A percentile compares a stretch with the other conserved stretches of the same genome.
phyloP scores from a whole-genome alignment of 2,888 invertebrate genomes.

The Antitype chi region DNA sequence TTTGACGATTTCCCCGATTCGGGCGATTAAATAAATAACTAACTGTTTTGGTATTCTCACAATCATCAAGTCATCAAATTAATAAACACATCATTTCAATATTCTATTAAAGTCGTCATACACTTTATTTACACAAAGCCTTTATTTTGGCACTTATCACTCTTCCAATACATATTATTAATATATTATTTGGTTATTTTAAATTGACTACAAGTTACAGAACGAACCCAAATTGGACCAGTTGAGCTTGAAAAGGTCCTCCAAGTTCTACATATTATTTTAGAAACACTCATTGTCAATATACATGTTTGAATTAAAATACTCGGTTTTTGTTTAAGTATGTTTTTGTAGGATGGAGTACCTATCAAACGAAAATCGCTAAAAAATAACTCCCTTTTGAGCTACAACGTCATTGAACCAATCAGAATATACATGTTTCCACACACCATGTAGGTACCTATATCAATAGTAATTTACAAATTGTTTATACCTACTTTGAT shows the following conservation, averaged over 20 bases:
- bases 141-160: conserved; percentile 56
- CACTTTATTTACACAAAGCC: conserved; percentile 36
- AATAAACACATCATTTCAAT: conserved; percentile 16
- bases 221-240: conserved; percentile 3
- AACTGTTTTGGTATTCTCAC: conserved; percentile 23
- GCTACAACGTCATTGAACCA: too few species aligned
- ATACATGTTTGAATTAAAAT: not conserved
- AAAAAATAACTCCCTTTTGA: not conserved
- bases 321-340: not conserved
- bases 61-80: conserved; percentile 1
- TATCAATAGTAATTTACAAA: not conserved
- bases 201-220: not conserved
- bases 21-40: too few species aligned
- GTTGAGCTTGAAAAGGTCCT: not conserved
- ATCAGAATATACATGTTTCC: too few species aligned
- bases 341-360: not conserved
- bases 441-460: too few species aligned
- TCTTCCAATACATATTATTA: conserved; percentile 5
- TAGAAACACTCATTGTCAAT: not conserved
- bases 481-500: not conserved
- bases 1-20: too few species aligned
- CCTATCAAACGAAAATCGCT: not conserved
- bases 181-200: conserved; percentile 32
- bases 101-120: conserved; percentile 7
- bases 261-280: not conserved